A percentile compares a stretch with the other conserved stretches of the same genome.
Conservation (phyloP, 2,113 vertebrate genomes). For the Corythornis madagascariensis region DNA sequence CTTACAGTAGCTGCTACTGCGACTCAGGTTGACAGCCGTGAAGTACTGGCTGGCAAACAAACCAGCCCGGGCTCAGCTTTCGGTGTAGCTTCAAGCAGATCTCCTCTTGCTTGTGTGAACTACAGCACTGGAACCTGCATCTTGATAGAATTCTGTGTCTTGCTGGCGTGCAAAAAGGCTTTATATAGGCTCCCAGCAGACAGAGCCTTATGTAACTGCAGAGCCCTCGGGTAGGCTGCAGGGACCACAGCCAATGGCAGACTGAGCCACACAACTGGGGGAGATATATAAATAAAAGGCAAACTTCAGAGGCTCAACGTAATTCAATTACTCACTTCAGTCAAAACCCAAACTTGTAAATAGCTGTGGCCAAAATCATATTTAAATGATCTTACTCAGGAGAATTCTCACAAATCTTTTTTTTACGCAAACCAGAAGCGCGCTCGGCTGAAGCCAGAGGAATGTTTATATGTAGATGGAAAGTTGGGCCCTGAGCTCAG, state of each 20-base stretch:
- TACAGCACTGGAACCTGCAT: conserved; percentile 22
- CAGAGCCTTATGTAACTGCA: conserved; percentile 65
- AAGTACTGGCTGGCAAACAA: conserved; percentile 7
- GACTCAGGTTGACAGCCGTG: conserved; percentile 34
- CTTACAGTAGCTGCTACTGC: conserved; percentile 25
- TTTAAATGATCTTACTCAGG: neutral
- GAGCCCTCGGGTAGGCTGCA: conserved; percentile 54
- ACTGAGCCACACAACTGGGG: conserved; percentile 21
- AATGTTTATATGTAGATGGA: neutral
- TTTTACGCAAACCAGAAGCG: neutral
- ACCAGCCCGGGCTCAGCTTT: conserved; percentile 1
- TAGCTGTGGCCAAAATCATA: conserved; percentile 19
- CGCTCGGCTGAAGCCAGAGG: neutral
- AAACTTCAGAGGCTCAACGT: conserved; percentile 43
- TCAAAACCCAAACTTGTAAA: conserved; percentile 35
- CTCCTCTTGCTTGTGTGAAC: neutral
- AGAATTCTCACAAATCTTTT: conserved; percentile 10
- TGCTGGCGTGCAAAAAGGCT: conserved; percentile 39
- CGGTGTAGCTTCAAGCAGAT: neutral
- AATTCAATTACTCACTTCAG: conserved; percentile 47
- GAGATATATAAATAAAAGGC: conserved; percentile 65
- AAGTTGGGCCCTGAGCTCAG: conserved; percentile 12
- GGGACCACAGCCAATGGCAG: conserved; percentile 62
- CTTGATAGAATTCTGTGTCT: conserved; percentile 33
- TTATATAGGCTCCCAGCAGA: conserved; percentile 55